phyloP scores from a whole-genome alignment of 1,140 invertebrate genomes.

The Drosophila quadrilineata region DNA sequence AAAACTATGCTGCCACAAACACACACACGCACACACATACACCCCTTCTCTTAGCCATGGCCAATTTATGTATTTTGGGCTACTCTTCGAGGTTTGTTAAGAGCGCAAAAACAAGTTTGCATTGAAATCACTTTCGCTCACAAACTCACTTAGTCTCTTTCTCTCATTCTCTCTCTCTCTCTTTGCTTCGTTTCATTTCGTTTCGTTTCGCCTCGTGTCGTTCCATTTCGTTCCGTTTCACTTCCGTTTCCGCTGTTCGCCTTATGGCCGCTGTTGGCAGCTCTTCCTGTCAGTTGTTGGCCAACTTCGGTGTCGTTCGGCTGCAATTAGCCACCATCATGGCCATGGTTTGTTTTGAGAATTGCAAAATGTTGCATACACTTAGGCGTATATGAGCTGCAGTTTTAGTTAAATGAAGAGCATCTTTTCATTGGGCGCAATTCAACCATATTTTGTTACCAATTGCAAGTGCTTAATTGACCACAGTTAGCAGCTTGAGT shows the following conservation, averaged over 20 bases:
- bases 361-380: background rate
- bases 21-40: no score
- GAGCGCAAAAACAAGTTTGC: conserved; percentile 8
- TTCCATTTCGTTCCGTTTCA: conserved; percentile 22
- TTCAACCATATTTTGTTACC: no score
- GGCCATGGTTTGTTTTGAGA: no score
- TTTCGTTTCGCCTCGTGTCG: conserved; percentile 16
- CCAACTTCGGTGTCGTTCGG: conserved; percentile 33
- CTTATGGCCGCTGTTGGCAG: background rate
- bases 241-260: conserved; percentile 10
- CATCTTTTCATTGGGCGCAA: no score
- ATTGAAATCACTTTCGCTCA: conserved; percentile 27
- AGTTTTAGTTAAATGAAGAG: no score
- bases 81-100: conserved; percentile 38
- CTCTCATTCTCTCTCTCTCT: no score
- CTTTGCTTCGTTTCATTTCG: conserved; percentile 24
- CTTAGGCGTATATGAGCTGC: no score
- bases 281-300: conserved; percentile 25
- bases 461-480: no score
- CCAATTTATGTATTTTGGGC: no score
- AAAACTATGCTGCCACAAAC: no score
- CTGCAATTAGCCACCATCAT: background rate
- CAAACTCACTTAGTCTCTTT: no score
- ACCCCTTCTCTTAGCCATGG: background rate
- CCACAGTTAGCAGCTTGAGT: no score